Evolutionary conservation across 1,140 invertebrate genomes (phyloP), one percentile per base, ranked within the genome.

Genomic region (Chrysopa pallens): DNA sequence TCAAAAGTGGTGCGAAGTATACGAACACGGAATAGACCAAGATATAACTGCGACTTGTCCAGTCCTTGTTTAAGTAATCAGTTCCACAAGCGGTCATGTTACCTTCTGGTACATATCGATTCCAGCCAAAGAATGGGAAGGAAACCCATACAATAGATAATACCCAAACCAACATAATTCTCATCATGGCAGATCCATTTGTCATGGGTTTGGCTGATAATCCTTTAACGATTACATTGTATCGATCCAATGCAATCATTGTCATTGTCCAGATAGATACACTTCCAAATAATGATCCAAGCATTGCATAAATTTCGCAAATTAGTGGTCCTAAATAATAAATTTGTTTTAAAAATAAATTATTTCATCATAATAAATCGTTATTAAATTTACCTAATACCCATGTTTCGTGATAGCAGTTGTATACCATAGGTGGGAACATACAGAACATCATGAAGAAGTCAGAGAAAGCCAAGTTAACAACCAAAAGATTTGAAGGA

Each of bases 371-470:
- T 23, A 23, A 23, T 23, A 23, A 23, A 23, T 23, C 17, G 17
- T 5, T 5, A 23, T 23, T 23, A 39, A 29, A 54, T 53, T 60
- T 54, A 78, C 74, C 84, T 42, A 85, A 69, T 38, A 84, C 73
- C 86, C 85, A 90, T 7, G 84, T 88, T 65, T 88, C 83, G 50
- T 80, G 72, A 54, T 84, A 88, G 59, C 84, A 84, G 62, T 85
- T 91, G 46, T 86, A 72, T 29, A 85, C 75, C 82, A 89, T 87
- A 44, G 83, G 69, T 17, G 85, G 83, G 47, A 78, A 73, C 78
- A 87, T 85, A 42, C 62, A 62, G 43, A 79, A 66, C 84, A 90
- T 91, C 80, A 92, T 90, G 31, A 78, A 61, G 53, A 91, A 87
- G 56, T 92, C 86, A 8, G 81, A 86, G 56, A 89, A 77, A 6